Evolutionary conservation across 2,888 invertebrate genomes (phyloP).

Genomic region (Dinocampus coccinellae): DNA sequence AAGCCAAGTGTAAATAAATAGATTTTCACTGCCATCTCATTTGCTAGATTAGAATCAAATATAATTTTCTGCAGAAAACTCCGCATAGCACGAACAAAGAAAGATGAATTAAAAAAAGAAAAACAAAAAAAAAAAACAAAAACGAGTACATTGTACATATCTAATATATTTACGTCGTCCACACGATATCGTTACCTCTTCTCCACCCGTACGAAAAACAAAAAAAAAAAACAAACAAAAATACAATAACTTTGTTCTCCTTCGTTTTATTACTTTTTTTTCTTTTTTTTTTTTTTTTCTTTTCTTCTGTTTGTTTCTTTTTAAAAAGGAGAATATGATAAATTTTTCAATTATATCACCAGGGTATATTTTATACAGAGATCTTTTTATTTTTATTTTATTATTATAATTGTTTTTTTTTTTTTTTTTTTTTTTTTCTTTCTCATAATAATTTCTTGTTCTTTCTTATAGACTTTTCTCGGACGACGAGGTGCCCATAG

Average conservation of each 20-base stretch:
- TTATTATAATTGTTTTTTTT: too few species aligned
- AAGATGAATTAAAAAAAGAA: not conserved
- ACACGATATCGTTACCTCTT: too few species aligned
- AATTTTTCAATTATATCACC: not conserved
- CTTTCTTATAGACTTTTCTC: constrained; percentile 22
- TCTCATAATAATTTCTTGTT: constrained; percentile 22
- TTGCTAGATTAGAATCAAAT: constrained; percentile 67
- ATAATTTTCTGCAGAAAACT: constrained; percentile 59
- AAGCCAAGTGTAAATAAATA: constrained; percentile 65
- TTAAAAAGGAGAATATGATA: not conserved
- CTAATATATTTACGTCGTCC: not conserved
- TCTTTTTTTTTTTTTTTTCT: too few species aligned
- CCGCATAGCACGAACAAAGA: not conserved
- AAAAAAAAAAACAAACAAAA: not conserved
- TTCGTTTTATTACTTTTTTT: too few species aligned
- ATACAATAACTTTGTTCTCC: not conserved
- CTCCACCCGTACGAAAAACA: too few species aligned
- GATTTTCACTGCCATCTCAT: constrained; percentile 59
- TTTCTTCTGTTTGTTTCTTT: too few species aligned
- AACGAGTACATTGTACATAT: not conserved
- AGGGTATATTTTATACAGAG: constrained; percentile 40
- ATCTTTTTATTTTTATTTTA: too few species aligned
- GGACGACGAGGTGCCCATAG: not conserved
- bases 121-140: not conserved
- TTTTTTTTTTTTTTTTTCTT: constrained; percentile 35